Conservation (phyloP, 2,113 vertebrate genomes). For the Phrynocephalus versicolor region DNA sequence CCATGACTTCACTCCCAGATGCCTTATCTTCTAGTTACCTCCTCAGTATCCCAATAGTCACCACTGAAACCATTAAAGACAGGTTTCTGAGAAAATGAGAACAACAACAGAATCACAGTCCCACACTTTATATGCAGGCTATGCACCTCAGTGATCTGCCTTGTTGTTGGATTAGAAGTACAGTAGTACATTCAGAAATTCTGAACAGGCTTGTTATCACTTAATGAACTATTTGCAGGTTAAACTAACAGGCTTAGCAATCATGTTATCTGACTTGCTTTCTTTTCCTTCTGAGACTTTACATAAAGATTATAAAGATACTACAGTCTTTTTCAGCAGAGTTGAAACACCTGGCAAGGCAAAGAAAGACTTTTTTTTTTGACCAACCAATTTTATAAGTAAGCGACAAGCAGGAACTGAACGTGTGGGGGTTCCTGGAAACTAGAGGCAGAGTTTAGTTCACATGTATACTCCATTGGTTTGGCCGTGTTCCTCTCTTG, state of each 20-base stretch:
- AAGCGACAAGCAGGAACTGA: constrained; percentile 61
- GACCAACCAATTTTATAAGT: constrained; percentile 58
- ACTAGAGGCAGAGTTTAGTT: constrained; percentile 36
- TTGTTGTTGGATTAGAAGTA: constrained; percentile 32
- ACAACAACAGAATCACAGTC: neutral
- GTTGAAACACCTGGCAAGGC: constrained; percentile 38
- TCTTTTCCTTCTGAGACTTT: constrained; percentile 55
- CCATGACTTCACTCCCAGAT: no score
- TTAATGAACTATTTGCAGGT: constrained; percentile 28
- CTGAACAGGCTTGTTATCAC: constrained; percentile 30
- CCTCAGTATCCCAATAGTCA: neutral
- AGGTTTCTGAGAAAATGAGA: neutral
- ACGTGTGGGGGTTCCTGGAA: constrained; percentile 59
- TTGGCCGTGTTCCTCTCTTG: neutral
- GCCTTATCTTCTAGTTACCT: neutral
- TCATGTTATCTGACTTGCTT: constrained; percentile 46
- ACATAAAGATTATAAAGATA: constrained; percentile 56
- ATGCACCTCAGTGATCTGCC: neutral
- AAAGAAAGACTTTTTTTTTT: constrained; percentile 31
- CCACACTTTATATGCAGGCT: neutral
- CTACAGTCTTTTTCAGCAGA: constrained; percentile 46
- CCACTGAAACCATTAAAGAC: neutral
- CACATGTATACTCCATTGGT: neutral
- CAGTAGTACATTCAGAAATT: constrained; percentile 31
- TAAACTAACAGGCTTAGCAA: constrained; percentile 41